A percentile compares a stretch with the other conserved stretches of the same genome.
phyloP scores from a whole-genome alignment of 2,113 vertebrate genomes.

The Ptilonorhynchus violaceus region DNA sequence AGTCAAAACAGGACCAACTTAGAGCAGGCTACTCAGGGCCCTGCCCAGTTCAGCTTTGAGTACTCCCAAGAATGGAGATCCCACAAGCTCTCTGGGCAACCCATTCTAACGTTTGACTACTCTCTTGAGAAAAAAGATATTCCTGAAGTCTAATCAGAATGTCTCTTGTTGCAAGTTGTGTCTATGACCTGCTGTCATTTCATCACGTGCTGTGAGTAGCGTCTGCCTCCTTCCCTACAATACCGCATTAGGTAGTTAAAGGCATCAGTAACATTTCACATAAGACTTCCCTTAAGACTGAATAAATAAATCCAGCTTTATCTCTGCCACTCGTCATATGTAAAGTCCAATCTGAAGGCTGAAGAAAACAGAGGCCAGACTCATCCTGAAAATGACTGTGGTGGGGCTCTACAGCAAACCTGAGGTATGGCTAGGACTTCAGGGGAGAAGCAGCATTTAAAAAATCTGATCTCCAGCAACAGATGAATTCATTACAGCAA shows the following conservation, averaged over 20 bases:
- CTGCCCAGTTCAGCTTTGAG: not conserved
- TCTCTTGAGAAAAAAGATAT: not conserved
- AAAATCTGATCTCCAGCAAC: not conserved
- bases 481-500: not conserved
- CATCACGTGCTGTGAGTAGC: not conserved
- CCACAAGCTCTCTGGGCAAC: not conserved
- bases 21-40: not conserved
- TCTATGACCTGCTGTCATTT: not conserved
- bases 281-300: not conserved
- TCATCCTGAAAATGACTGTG: not conserved
- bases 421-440: not conserved
- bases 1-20: not conserved
- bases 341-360: not conserved
- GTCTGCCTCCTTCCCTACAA: not conserved
- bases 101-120: not conserved
- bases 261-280: not conserved
- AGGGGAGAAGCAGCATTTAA: not conserved
- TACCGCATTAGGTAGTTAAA: not conserved
- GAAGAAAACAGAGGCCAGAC: not conserved
- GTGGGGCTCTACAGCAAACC: not conserved
- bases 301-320: not conserved
- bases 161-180: not conserved
- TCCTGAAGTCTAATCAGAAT: not conserved
- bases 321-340: not conserved
- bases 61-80: not conserved